Evolutionary conservation across 2,888 invertebrate genomes (phyloP).

Genomic region (Sarcophaga variegata): DNA sequence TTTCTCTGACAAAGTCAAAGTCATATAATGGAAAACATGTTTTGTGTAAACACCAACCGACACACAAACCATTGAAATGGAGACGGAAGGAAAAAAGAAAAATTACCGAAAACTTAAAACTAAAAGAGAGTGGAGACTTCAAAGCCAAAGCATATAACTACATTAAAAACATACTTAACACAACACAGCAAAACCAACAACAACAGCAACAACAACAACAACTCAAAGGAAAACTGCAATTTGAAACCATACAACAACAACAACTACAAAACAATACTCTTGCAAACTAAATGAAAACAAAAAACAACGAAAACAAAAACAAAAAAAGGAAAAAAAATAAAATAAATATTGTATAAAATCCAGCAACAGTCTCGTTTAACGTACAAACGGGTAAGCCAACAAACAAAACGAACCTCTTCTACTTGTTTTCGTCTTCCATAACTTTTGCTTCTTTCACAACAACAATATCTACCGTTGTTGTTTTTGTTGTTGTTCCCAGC

Average conservation of each 20-base stretch:
- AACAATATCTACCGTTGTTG: conserved; percentile 8
- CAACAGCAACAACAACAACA: background rate
- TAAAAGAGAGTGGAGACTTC: conserved; percentile 23
- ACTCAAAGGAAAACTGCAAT: conserved; percentile 47
- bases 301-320: conserved; percentile 31
- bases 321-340: no score
- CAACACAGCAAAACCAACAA: background rate
- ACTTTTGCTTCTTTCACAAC: conserved; percentile 14
- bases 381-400: conserved; percentile 35
- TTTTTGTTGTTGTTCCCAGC: background rate
- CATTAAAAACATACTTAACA: conserved; percentile 9
- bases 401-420: conserved; percentile 26
- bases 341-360: no score
- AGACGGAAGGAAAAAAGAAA: conserved; percentile 15
- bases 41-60: conserved; percentile 25
- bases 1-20: conserved; percentile 63
- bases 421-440: conserved; percentile 5
- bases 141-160: conserved; percentile 56
- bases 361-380: conserved; percentile 60
- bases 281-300: conserved; percentile 38
- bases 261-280: background rate
- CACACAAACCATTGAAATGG: conserved; percentile 11
- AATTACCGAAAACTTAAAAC: conserved; percentile 11
- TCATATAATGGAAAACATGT: conserved; percentile 63
- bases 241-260: conserved; percentile 42